Base-by-base conservation (phyloP, 2,113 vertebrate genomes). In the Gorsachius goisagi region DNA sequence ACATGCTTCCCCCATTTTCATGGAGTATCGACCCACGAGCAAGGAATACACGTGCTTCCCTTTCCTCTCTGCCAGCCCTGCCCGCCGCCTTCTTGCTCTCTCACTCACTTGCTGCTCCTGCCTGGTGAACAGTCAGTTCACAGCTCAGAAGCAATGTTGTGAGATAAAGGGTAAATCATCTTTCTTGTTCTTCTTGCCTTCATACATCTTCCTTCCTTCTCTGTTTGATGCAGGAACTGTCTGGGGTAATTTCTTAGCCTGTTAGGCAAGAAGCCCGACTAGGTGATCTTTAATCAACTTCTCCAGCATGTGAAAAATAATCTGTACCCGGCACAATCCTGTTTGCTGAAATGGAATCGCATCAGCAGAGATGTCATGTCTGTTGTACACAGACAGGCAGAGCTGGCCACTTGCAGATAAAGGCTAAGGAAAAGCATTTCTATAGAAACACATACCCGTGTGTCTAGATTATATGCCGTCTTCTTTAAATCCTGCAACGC, bases 401-500 rank as follows among this genome's bases (percentile, higher is more conserved):
- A 71, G 33, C 85, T 8, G 60, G 60, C 44, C 13, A 8, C 50
- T 44, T 45, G 90, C 39, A 77, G 84, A 82, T 62, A 30, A 78
- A 78, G 86, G 60, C 94, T 28, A 1, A 50, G 69, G 33, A 21
- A 30, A 33, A 81, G 64, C 69, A 30, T 55, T 53, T 66, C 90
- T 22, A 17, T 27, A 39, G 66, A 5, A 87, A 16, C 75, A 94
- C 98, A 53, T 97, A 99, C 99, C 98, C 99, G 95, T 6, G 98
- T 98, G 95, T 99, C 99, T 5, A 99, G 98, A 96, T 97, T 99
- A 85, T 98, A 98, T 0, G 99, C 99, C 0, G 99, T 99, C 98
- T 99, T 99, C 97, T 99, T 99, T 11, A 99, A 97, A 91, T 99
- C 99, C 97, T 99, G 99, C 97, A 99, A 98, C 47, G 99, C 99